Evolutionary conservation across 1,140 invertebrate genomes (phyloP), one percentile per base, ranked within the genome.

Genomic region (Battus philenor): DNA sequence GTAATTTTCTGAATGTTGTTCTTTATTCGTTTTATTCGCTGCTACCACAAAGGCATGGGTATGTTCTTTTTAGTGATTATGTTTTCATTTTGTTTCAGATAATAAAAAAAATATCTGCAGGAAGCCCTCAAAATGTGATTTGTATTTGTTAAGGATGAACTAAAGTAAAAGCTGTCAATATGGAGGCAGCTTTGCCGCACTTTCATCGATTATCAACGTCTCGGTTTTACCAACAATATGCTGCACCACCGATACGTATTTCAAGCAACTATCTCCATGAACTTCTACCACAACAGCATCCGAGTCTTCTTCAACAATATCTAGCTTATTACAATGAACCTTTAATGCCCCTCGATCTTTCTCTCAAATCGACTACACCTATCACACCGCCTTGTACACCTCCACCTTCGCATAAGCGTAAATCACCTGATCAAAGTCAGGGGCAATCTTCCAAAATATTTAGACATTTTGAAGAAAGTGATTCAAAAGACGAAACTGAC

Each of bases 381-480:
- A 90, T 90, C 34, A 90, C 89, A 12, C 89, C 89, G 10, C 89
- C 89, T n/a, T 89, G 88, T 43, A 90, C 89, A 9, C 89, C 89
- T 4, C 89, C 89, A 20, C 88, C 88, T 2, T 55, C 71, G 0
- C 73, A 86, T 45, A 89, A 88, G 72, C 71, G 86, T 53, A 80
- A 85, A 68, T 27, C 50, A 9, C 81, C 86, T 29, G 79, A 86
- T 43, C 71, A 62, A 39, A 88, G 88, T 71, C 67, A 77, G 34
- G 55, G 74, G 30, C 87, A 86, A 76, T 66, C 79, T 30, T 74
- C 78, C 20, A 87, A 88, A 68, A 75, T 79, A 61, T 74, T 82
- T 44, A 49, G 80, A 31, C 72, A 80, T 36, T 81, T 82, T 20
- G 68, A 77, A 71, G 70, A 77, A 15, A 50, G 51, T 10, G 61